Conservation (phyloP, 2,888 invertebrate genomes). For the Elysia crispata region DNA sequence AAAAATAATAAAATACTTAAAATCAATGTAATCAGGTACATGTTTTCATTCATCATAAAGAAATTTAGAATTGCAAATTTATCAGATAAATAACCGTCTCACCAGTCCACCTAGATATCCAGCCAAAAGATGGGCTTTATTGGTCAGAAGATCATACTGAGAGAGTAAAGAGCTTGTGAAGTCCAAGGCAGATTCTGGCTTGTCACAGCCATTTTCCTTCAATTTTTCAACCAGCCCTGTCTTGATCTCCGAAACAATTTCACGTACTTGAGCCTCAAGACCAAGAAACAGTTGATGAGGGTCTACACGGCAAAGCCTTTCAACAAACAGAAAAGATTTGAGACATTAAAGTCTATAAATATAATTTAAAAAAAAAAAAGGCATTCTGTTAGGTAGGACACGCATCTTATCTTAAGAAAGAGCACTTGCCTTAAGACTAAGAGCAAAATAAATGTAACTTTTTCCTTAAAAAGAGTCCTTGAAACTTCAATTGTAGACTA, state of each 20-base stretch:
- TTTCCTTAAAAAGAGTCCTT: no score
- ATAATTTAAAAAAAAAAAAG: no score
- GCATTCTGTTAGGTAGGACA: no score
- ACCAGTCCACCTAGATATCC: conserved; percentile 81
- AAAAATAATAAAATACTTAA: no score
- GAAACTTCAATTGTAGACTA: no score
- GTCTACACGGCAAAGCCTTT: conserved; percentile 79
- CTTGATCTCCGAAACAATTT: conserved; percentile 83
- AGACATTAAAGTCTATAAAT: background rate
- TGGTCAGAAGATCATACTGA: conserved; percentile 82
- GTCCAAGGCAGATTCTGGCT: conserved; percentile 80
- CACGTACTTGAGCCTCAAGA: conserved; percentile 82
- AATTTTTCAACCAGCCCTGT: conserved; percentile 81
- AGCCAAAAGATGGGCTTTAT: conserved; percentile 81
- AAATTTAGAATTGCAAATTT: no score
- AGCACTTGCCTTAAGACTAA: no score
- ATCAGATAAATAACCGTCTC: conserved; percentile 44
- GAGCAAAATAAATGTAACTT: no score
- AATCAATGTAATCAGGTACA: no score
- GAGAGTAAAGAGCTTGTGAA: conserved; percentile 82
- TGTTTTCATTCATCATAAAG: no score
- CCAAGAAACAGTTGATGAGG: conserved; percentile 83
- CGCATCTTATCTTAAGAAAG: no score
- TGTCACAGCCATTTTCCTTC: conserved; percentile 78
- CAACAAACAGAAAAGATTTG: background rate